These are phyloP conservation scores for Chymomyza fuscimana DNA, from an alignment of 2,888 invertebrate species.

Conservation along the genomic window DNA sequence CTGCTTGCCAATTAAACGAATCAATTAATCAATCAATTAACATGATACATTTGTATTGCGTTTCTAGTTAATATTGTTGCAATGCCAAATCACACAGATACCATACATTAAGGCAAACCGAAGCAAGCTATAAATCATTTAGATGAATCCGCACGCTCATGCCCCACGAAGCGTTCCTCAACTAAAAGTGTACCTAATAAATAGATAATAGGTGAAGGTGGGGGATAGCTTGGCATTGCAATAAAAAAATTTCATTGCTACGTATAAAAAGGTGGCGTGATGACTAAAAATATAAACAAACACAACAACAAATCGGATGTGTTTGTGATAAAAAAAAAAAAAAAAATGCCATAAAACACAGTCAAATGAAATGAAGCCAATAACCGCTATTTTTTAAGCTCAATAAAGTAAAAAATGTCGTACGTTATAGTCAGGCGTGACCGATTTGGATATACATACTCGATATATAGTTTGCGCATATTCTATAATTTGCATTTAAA, in stretches of 20 bases:
- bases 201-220: not conserved
- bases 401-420: not conserved
- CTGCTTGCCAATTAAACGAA: slow-evolving; percentile 22
- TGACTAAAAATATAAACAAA: slow-evolving; percentile 57
- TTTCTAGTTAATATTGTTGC: not conserved
- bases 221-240: not conserved
- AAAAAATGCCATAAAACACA: not conserved
- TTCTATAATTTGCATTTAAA: no score
- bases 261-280: slow-evolving; percentile 58
- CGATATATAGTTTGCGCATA: no score
- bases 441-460: no score
- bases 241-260: slow-evolving; percentile 24
- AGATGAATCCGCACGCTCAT: slow-evolving; percentile 30
- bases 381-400: not conserved
- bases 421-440: no score
- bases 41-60: slow-evolving; percentile 10
- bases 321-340: slow-evolving; percentile 46
- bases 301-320: slow-evolving; percentile 41
- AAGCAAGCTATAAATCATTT: slow-evolving; percentile 49
- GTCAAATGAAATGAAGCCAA: not conserved
- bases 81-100: slow-evolving; percentile 4
- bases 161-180: slow-evolving; percentile 9
- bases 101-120: slow-evolving; percentile 14
- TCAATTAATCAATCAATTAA: slow-evolving; percentile 37
- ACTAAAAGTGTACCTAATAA: slow-evolving; percentile 6